Evolutionary conservation across 2,888 invertebrate species (phyloP).

Genomic region (Eilema depressum): DNA sequence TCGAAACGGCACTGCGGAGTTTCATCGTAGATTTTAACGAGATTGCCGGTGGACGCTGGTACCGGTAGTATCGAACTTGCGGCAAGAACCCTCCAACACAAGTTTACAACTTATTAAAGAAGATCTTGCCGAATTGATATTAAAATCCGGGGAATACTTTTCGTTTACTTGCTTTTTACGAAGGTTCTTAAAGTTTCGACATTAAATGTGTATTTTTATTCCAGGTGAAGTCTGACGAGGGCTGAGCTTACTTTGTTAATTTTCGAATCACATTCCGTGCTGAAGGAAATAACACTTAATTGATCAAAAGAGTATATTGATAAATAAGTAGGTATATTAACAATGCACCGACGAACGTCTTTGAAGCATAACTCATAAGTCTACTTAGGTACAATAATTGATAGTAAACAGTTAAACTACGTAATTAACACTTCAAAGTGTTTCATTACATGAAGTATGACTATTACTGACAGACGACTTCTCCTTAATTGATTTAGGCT

Average conservation of each 20-base stretch:
- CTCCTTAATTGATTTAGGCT: background rate
- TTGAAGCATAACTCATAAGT: too few species aligned
- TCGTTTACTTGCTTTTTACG: slow-evolving; percentile 59
- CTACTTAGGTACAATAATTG: background rate
- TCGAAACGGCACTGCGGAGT: slow-evolving; percentile 70
- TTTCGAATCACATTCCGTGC: background rate
- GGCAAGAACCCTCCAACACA: slow-evolving; percentile 74
- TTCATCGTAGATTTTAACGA: slow-evolving; percentile 82
- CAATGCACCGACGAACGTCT: too few species aligned
- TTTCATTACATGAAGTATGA: background rate
- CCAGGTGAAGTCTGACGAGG: slow-evolving; percentile 40
- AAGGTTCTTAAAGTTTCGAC: slow-evolving; percentile 52
- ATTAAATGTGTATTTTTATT: slow-evolving; percentile 54
- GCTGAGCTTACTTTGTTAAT: background rate
- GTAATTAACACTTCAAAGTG: background rate
- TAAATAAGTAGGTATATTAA: too few species aligned
- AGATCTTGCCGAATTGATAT: slow-evolving; percentile 76
- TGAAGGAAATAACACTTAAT: background rate
- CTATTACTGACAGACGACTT: background rate
- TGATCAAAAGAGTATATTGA: background rate
- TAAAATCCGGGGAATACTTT: slow-evolving; percentile 69
- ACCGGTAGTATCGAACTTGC: slow-evolving; percentile 72
- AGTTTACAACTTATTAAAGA: slow-evolving; percentile 83
- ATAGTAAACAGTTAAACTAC: background rate
- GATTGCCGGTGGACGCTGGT: slow-evolving; percentile 78